phyloP scores from a whole-genome alignment of 2,888 invertebrate species.

The Brachypterus glaber region DNA sequence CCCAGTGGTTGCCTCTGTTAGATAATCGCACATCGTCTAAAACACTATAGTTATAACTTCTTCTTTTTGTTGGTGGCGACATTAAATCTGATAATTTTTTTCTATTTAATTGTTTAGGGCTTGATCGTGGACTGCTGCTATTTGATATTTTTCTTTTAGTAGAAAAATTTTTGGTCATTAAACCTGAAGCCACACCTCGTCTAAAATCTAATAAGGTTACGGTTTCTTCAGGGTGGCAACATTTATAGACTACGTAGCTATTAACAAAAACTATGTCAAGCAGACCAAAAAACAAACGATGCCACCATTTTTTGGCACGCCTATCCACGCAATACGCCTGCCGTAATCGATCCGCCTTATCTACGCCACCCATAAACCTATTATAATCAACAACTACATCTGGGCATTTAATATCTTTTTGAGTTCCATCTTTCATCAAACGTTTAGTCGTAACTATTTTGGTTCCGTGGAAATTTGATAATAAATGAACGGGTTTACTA shows the following conservation, averaged over 20 bases:
- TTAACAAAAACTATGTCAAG: conserved; percentile 14
- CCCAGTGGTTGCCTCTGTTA: conserved; percentile 12
- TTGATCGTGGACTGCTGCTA: not conserved
- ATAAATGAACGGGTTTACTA: conserved; percentile 13
- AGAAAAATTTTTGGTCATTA: conserved; percentile 6
- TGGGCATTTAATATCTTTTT: conserved; percentile 11
- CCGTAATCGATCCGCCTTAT: not conserved
- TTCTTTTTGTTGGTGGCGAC: conserved; percentile 5
- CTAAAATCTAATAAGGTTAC: conserved; percentile 13
- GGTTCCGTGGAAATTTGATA: conserved; percentile 14
- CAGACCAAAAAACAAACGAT: conserved; percentile 13
- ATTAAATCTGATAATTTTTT: too few relatives aligned
- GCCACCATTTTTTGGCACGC: conserved; percentile 1
- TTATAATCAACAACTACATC: conserved; percentile 13
- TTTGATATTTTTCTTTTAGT: not conserved
- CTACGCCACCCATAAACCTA: conserved; percentile 11
- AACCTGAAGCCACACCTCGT: conserved; percentile 12
- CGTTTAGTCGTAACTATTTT: conserved; percentile 13
- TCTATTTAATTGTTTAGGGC: not conserved
- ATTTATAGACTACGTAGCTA: conserved; percentile 14
- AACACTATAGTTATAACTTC: conserved; percentile 12
- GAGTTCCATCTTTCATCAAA: conserved; percentile 12
- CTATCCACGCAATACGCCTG: not conserved
- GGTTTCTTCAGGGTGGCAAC: conserved; percentile 11
- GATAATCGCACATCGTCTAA: conserved; percentile 12